Percentiles rank a stretch among this genome's conserved stretches.
Conservation (phyloP, 2,797 vertebrate species). For the Loriculus beryllinus region DNA sequence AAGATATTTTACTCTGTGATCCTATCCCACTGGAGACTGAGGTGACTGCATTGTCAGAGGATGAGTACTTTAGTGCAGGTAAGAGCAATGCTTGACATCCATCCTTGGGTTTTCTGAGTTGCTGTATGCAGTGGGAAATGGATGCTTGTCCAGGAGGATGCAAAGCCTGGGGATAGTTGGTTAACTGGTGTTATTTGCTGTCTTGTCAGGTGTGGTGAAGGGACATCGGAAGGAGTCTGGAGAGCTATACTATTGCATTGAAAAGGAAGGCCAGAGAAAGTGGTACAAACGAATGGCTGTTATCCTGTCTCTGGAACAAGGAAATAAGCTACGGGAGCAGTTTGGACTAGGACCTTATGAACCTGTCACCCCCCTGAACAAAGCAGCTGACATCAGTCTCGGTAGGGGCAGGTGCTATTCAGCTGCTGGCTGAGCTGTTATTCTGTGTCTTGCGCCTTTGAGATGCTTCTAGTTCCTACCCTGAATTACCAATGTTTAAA, state of each 20-base stretch:
- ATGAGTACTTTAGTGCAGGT: slow-evolving; percentile 96
- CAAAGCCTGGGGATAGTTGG: background rate
- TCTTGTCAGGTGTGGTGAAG: slow-evolving; percentile 84
- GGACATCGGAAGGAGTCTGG: slow-evolving; percentile 87
- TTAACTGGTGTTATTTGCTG: background rate
- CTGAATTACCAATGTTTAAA: background rate
- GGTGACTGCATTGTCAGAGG: slow-evolving; percentile 93
- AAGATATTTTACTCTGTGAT: slow-evolving; percentile 94
- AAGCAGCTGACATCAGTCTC: slow-evolving; percentile 96
- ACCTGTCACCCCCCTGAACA: slow-evolving; percentile 83
- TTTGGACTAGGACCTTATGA: slow-evolving; percentile 92
- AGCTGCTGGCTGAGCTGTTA: background rate
- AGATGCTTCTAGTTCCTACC: background rate
- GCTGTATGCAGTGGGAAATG: background rate
- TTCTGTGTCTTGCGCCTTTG: background rate
- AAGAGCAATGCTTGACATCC: background rate
- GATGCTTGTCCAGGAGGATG: background rate
- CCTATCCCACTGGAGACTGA: slow-evolving; percentile 94
- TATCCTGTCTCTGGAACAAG: slow-evolving; percentile 94
- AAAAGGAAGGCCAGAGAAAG: slow-evolving; percentile 87
- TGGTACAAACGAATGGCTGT: slow-evolving; percentile 91
- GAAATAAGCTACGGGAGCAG: slow-evolving; percentile 90
- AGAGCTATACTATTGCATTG: slow-evolving; percentile 90
- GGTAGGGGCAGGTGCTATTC: slow-evolving; percentile 74
- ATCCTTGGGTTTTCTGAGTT: background rate